Conservation (phyloP, 2,113 vertebrate genomes). For the Benitochromis conjunctus region DNA sequence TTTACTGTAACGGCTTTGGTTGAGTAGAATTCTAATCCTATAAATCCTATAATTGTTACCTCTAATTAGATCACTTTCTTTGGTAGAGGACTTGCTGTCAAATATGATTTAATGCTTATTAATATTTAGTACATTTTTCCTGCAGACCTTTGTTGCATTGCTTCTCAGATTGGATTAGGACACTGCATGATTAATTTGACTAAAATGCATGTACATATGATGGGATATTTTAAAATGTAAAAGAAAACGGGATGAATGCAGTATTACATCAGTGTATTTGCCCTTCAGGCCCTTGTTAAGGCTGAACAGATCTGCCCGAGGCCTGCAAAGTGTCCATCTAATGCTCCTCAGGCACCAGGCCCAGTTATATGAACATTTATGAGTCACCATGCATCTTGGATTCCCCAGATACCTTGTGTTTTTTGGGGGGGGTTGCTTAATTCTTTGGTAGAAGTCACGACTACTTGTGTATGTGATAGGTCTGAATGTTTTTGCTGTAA, state of each 20-base stretch:
- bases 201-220: background rate
- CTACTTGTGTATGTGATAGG: background rate
- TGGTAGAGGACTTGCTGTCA: conserved; percentile 1
- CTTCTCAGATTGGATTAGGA: background rate
- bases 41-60: background rate
- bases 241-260: background rate
- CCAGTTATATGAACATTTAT: conserved; percentile 17
- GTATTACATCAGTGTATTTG: background rate
- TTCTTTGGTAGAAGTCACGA: background rate
- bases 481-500: background rate
- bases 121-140: conserved; percentile 3
- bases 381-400: conserved; percentile 6
- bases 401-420: background rate
- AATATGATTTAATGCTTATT: conserved; percentile 24
- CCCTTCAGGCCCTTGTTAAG: background rate
- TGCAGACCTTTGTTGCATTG: background rate
- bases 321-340: background rate
- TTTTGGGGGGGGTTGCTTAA: too few species aligned
- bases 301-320: background rate
- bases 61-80: conserved; percentile 17
- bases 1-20: background rate
- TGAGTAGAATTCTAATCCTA: conserved; percentile 2
- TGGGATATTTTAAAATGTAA: background rate
- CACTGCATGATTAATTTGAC: conserved; percentile 1
- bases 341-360: background rate